Base-by-base conservation (phyloP, 2,797 vertebrate genomes). In the Schizothorax lantsangensis region DNA sequence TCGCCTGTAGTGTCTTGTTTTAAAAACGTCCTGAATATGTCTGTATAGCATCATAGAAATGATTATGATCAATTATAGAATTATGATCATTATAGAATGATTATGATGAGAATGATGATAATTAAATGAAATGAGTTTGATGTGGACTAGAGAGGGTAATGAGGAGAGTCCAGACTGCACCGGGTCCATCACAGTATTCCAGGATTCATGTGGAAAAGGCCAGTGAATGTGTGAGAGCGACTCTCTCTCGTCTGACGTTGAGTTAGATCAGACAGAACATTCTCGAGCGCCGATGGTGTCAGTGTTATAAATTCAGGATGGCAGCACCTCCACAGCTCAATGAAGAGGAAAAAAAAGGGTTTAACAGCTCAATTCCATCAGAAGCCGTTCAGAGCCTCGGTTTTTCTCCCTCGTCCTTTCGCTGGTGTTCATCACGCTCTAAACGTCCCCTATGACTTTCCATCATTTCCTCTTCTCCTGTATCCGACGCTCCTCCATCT, bases 301-400 rank as follows among this genome's bases (percentile, higher is more conserved):
- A 43, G 77, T 89, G 91, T 90, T 93, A 91, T 92, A 93, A 94
- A 95, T 95, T 91, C 90, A 93, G 92, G 93, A 92, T n/a, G 93
- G 92, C 94, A 94, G 92, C 92, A 89, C 91, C 92, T 94, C 92
- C 90, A 86, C 86, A 89, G 91, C 74, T 88, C 92, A 92, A 91
- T 91, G 92, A 90, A 92, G 93, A 86, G 89, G 90, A 91, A 93
- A 92, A 92, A 92, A 92, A 94, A 93, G 92, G 94, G 94, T 93
- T 85, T 83, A 91, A 90, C 89, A 71, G 89, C 91, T 92, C 89
- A 81, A 88, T 87, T 87, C 84, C 78, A 11, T 11, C 84, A 69
- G 79, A 68, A n/a, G 30, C 64, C 64, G 15, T 66, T 66, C 64
- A 33, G 83, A 90, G 92, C 88, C 83, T 86, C 88, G 45, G 59